phyloP scores from a whole-genome alignment of 2,113 vertebrate genomes.

The Aptenodytes patagonicus region DNA sequence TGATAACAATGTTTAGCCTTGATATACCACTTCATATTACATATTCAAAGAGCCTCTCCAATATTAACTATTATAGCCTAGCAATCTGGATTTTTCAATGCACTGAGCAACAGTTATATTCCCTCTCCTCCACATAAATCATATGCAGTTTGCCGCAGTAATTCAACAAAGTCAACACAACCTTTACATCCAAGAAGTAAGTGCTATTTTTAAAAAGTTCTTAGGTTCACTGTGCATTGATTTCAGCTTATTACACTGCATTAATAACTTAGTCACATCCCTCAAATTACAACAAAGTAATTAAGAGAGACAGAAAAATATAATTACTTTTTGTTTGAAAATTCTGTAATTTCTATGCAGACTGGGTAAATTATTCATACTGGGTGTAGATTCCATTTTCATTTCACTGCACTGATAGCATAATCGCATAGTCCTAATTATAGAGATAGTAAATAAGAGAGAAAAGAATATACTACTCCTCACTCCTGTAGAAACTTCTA shows the following conservation, averaged over 20 bases:
- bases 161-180: neutral
- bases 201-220: neutral
- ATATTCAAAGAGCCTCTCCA: neutral
- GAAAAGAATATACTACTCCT: neutral
- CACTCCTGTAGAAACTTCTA: neutral
- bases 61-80: neutral
- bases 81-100: neutral
- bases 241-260: neutral
- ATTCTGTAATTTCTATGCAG: conserved; percentile 26
- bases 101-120: neutral
- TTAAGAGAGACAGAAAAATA: conserved; percentile 50
- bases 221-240: neutral
- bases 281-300: conserved; percentile 42
- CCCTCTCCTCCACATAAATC: neutral
- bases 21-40: neutral
- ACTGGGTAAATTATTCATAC: conserved; percentile 29
- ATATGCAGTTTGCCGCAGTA: neutral
- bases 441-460: conserved; percentile 38
- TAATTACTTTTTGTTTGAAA: conserved; percentile 47
- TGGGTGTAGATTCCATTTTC: conserved; percentile 28
- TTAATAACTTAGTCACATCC: conserved; percentile 23
- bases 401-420: neutral
- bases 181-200: neutral
- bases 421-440: conserved; percentile 44
- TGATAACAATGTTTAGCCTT: neutral